Evolutionary conservation across 2,113 vertebrate genomes (phyloP).

Genomic region (Corythornis vintsioides): DNA sequence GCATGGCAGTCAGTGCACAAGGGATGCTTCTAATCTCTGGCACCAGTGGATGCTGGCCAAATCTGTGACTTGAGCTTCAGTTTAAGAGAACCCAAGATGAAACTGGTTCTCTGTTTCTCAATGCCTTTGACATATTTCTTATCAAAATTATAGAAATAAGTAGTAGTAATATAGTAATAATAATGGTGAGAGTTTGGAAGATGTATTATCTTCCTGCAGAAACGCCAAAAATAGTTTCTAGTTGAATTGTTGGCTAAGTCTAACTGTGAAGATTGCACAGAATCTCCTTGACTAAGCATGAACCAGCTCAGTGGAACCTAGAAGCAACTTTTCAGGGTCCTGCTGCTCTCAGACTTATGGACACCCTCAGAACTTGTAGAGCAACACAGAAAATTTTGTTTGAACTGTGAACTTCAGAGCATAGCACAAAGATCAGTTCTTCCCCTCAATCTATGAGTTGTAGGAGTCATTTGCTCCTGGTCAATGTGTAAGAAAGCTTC

Average conservation of each 20-base stretch:
- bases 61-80: background rate
- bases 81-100: background rate
- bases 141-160: background rate
- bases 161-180: background rate
- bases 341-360: rapidly evolving
- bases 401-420: background rate
- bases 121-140: background rate
- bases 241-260: background rate
- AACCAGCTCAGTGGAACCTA: background rate
- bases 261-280: background rate
- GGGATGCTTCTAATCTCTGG: background rate
- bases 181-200: background rate
- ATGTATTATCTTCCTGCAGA: background rate
- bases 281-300: background rate
- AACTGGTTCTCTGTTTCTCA: background rate
- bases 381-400: background rate
- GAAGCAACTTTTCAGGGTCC: background rate
- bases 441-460: background rate
- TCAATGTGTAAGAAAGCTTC: background rate
- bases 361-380: background rate
- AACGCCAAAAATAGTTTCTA: background rate
- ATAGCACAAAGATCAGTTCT: background rate
- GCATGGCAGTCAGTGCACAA: background rate
- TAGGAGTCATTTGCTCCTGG: background rate
- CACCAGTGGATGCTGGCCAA: background rate